Evolutionary conservation across 2,113 vertebrate species (phyloP).

Genomic region (Alligator mississippiensis): DNA sequence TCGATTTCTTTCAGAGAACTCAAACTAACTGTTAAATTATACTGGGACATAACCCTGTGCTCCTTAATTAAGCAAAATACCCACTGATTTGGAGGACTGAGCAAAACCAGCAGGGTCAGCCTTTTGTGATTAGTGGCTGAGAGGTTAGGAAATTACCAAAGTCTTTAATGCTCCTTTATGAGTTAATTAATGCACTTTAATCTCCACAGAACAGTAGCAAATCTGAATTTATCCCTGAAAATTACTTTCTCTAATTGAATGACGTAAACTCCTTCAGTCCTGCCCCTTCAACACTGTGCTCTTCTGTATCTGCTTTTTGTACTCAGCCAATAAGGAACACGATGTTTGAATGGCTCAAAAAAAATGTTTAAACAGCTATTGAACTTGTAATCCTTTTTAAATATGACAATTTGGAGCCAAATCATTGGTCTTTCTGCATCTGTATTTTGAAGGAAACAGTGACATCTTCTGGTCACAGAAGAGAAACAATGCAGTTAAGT

Average conservation of each 20-base stretch:
- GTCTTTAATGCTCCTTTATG: not conserved
- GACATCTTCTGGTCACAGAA: constrained; percentile 20
- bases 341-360: not conserved
- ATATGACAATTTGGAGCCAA: accelerated
- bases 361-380: accelerated
- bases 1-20: not conserved
- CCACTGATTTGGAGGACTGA: not conserved
- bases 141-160: not conserved
- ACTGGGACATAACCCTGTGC: accelerated
- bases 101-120: not conserved
- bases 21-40: accelerated
- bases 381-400: not conserved
- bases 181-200: constrained; percentile 40
- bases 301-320: accelerated
- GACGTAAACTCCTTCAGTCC: not conserved
- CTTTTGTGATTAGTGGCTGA: not conserved
- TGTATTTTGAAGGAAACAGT: not conserved
- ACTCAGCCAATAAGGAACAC: accelerated
- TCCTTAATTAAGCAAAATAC: accelerated
- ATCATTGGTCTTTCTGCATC: not conserved
- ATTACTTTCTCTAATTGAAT: not conserved
- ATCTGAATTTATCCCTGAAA: constrained; percentile 3
- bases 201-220: not conserved
- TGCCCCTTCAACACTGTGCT: accelerated
- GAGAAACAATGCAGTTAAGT: not conserved